These are phyloP conservation scores for Oenanthe oenanthe DNA, from an alignment of 2,113 vertebrate genomes.

Conservation along the genomic window DNA sequence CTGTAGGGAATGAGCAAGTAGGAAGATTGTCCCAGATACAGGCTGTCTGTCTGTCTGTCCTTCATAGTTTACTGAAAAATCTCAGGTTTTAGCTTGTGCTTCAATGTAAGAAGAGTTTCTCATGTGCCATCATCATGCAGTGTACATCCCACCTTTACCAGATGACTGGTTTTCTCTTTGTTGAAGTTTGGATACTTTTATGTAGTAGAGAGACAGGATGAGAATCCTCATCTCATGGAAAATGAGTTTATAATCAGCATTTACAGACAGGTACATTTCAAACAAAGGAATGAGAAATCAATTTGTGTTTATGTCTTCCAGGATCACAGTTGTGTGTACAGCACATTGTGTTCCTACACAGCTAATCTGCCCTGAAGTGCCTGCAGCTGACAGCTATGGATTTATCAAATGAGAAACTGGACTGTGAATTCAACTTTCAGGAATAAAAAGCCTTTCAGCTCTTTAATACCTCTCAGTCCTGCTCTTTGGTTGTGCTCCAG, in stretches of 20 bases:
- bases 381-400: neutral
- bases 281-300: neutral
- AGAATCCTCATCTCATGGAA: neutral
- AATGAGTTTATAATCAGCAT: neutral
- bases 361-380: neutral
- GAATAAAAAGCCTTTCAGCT: slow-evolving; percentile 22
- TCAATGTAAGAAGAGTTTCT: neutral
- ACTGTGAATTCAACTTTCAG: neutral
- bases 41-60: neutral
- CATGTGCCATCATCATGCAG: neutral
- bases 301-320: neutral
- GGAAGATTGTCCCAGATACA: neutral
- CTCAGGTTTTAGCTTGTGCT: neutral
- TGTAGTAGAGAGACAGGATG: neutral
- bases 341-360: neutral
- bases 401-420: slow-evolving; percentile 15
- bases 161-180: neutral
- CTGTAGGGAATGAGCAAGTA: neutral
- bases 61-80: neutral
- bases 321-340: neutral
- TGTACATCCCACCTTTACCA: neutral
- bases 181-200: neutral
- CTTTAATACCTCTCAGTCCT: neutral
- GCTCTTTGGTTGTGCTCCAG: neutral
- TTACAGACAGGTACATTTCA: neutral